phyloP scores from a whole-genome alignment of 2,113 vertebrate genomes.

The Callithrix jacchus region DNA sequence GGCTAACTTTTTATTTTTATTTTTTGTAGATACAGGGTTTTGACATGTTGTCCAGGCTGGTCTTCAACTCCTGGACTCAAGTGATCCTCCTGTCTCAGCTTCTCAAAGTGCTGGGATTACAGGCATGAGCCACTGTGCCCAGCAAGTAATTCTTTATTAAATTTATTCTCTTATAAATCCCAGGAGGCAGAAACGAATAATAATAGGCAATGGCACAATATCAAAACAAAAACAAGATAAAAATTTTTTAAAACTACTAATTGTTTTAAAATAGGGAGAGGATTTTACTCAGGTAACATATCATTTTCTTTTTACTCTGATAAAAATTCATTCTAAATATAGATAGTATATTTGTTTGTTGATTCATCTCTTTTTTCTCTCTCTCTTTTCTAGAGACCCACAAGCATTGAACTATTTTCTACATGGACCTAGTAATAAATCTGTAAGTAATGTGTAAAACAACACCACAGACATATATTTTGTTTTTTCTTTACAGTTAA shows the following conservation, averaged over 20 bases:
- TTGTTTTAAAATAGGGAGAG: not conserved
- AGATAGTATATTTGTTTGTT: not conserved
- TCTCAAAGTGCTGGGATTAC: too few species aligned
- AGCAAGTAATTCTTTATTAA: not conserved
- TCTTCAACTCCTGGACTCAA: too few species aligned
- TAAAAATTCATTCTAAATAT: not conserved
- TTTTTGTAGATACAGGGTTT: too few species aligned
- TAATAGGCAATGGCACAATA: not conserved
- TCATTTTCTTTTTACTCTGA: not conserved
- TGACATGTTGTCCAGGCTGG: too few species aligned
- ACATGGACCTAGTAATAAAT: slow-evolving; percentile 95
- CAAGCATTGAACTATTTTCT: slow-evolving; percentile 98
- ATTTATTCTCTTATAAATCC: not conserved
- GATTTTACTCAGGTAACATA: not conserved
- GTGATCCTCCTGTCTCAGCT: too few species aligned
- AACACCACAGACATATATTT: not conserved
- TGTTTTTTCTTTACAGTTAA: slow-evolving; percentile 31
- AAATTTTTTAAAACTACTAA: not conserved
- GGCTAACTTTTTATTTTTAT: too few species aligned
- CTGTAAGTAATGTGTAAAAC: slow-evolving; percentile 89
- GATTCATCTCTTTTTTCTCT: slow-evolving; percentile 5
- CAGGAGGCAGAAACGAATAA: not conserved
- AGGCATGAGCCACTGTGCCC: too few species aligned
- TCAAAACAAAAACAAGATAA: not conserved
- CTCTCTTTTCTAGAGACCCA: slow-evolving; percentile 89